A percentile compares a stretch with the other conserved stretches of the same genome.
phyloP scores from a whole-genome alignment of 2,888 invertebrate species.

The Bugula neritina region DNA sequence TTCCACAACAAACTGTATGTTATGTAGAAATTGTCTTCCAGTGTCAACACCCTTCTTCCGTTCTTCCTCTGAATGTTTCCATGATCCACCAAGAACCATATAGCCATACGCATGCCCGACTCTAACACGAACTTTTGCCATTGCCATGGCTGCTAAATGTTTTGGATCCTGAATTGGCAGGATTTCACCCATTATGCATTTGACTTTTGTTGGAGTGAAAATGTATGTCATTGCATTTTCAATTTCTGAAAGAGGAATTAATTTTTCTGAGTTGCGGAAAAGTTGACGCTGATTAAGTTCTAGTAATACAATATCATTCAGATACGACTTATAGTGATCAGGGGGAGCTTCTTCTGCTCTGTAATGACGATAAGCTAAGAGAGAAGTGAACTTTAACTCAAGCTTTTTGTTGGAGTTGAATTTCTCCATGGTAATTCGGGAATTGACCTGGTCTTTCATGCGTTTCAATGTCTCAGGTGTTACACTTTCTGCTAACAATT shows the following conservation, averaged over 20 bases:
- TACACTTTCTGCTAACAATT: neutral
- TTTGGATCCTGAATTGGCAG: neutral
- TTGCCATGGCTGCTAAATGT: neutral
- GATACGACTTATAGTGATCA: neutral
- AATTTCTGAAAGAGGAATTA: neutral
- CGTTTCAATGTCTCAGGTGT: neutral
- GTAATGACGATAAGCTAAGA: neutral
- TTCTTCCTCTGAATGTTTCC: neutral
- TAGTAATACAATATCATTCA: neutral
- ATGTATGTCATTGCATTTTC: neutral
- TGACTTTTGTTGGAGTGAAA: neutral
- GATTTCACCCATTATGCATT: neutral
- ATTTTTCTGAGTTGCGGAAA: neutral
- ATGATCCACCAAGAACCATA: neutral
- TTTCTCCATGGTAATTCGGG: neutral
- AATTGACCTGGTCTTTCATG: neutral
- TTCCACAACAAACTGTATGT: neutral
- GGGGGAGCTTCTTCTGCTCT: neutral
- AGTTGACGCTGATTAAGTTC: neutral
- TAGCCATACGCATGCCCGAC: neutral
- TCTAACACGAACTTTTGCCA: neutral
- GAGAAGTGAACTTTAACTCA: neutral
- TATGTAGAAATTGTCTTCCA: neutral
- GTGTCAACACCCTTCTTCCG: no score
- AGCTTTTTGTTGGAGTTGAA: neutral